Base-by-base conservation (phyloP, 2,113 vertebrate genomes). In the Phasianus colchicus region DNA sequence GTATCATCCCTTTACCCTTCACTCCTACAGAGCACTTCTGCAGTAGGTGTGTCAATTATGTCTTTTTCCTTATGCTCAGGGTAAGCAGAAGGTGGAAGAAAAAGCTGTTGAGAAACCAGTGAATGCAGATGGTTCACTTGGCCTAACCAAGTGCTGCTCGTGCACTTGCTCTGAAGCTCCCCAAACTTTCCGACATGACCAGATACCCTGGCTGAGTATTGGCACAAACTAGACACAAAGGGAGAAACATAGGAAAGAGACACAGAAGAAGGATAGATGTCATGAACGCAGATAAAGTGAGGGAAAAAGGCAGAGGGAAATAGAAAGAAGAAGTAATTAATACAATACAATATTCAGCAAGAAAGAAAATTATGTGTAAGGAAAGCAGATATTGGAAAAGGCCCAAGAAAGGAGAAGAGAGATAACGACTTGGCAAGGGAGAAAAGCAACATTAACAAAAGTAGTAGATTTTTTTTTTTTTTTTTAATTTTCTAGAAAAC, bases 361-460 rank as follows among this genome's bases (percentile, higher is more conserved):
- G 55, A 74, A 85, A 61, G n/a, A 71, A 80, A 88, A 72, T 75
- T 60, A 81, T 20, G 47, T 88, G 52, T 72, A 78, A 47, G 45
- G 38, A 83, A 92, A 92, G 80, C 34, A 95, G 89, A 73, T 50
- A 20, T 30, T 86, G 91, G 87, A 95, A 88, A 86, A 70, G 45
- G 89, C 60, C 55, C 84, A 95, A 91, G 55, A 77, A 80, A 83
- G 34, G 30, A 94, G 83, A 93, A 91, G 73, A 90, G 52, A 86
- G 88, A 52, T 74, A 63, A 83, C 22, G 76, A 74, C 24, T 82
- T 96, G 89, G 64, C 92, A 92, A 61, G 11, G 32, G 18, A 86
- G 84, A 91, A 54, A 96, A 92, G 66, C 30, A 77, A 55, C 50
- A 69, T 72, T 72, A 80, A 80, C 52, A 93, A 81, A 73, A 85